Percentiles rank a stretch among this genome's conserved stretches.
phyloP scores from a whole-genome alignment of 2,113 vertebrate species.

The Amia ocellicauda region DNA sequence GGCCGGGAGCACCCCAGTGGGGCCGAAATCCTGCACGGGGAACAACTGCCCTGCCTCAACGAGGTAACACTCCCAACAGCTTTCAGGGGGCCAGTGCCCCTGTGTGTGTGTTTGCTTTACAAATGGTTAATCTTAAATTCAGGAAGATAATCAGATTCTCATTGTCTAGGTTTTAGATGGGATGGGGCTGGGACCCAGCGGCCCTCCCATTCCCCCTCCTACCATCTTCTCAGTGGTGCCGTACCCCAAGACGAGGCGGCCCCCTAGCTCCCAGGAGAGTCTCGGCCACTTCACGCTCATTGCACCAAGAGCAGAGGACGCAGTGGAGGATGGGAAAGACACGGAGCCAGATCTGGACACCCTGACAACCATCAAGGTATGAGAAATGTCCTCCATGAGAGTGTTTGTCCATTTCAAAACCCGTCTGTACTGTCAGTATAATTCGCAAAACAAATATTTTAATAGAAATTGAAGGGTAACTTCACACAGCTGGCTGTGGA shows the following conservation, averaged over 20 bases:
- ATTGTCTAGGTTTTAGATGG: conserved; percentile 69
- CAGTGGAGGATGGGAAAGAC: conserved; percentile 55
- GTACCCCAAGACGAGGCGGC: conserved; percentile 59
- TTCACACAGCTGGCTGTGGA: too few species aligned
- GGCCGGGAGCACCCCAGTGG: conserved; percentile 32
- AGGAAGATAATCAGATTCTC: too few species aligned
- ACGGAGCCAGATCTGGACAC: conserved; percentile 31
- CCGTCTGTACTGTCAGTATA: too few species aligned
- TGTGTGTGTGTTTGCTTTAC: too few species aligned
- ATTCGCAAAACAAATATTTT: too few species aligned
- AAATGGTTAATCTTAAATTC: too few species aligned
- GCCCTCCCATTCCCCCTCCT: conserved; percentile 65
- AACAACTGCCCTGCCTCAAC: conserved; percentile 55
- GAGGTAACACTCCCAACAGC: conserved; percentile 56
- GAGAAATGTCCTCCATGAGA: too few species aligned
- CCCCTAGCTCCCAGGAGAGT: conserved; percentile 20
- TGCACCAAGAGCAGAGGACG: conserved; percentile 26
- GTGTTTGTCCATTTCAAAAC: too few species aligned
- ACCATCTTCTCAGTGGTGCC: conserved; percentile 69
- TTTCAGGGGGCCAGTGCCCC: too few species aligned
- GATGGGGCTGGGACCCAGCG: conserved; percentile 67
- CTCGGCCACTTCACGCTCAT: conserved; percentile 67
- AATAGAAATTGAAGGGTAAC: too few species aligned
- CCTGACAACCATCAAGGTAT: conserved; percentile 50
- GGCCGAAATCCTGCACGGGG: conserved; percentile 52